phyloP scores from a whole-genome alignment of 2,113 vertebrate species.

The Menura novaehollandiae region DNA sequence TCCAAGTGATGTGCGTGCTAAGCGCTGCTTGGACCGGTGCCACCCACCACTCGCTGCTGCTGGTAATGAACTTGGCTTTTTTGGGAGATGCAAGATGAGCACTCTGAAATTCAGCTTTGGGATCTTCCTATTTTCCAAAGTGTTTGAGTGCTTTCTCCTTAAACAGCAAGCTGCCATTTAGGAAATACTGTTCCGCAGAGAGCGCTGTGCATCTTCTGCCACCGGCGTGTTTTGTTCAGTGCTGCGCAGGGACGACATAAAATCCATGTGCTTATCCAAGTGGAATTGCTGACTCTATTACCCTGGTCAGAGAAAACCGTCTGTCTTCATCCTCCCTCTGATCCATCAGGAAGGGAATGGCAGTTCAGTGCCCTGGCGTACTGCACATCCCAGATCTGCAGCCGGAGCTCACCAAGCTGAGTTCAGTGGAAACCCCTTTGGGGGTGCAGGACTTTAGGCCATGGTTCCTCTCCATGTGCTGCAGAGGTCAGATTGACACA shows the following conservation, averaged over 20 bases:
- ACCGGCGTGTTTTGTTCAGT: neutral
- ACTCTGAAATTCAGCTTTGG: neutral
- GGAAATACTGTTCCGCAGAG: neutral
- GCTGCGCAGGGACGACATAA: neutral
- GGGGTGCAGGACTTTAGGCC: fast-evolving
- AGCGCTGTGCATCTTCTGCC: neutral
- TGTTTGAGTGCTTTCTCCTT: neutral
- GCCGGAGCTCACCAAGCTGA: fast-evolving
- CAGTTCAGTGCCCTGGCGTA: fast-evolving
- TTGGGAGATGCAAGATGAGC: neutral
- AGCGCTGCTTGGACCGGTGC: neutral
- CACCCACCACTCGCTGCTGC: neutral
- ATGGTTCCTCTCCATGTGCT: fast-evolving
- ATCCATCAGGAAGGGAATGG: neutral
- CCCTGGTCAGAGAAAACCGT: neutral
- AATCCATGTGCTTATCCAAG: neutral
- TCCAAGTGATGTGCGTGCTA: neutral
- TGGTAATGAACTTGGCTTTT: neutral
- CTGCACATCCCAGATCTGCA: neutral
- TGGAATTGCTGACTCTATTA: conserved; percentile 8
- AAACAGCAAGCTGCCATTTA: neutral
- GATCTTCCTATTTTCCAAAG: neutral
- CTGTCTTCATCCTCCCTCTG: neutral
- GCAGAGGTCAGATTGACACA: neutral
- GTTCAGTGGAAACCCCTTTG: neutral